phyloP scores from a whole-genome alignment of 2,113 vertebrate genomes.

The Alligator mississippiensis region DNA sequence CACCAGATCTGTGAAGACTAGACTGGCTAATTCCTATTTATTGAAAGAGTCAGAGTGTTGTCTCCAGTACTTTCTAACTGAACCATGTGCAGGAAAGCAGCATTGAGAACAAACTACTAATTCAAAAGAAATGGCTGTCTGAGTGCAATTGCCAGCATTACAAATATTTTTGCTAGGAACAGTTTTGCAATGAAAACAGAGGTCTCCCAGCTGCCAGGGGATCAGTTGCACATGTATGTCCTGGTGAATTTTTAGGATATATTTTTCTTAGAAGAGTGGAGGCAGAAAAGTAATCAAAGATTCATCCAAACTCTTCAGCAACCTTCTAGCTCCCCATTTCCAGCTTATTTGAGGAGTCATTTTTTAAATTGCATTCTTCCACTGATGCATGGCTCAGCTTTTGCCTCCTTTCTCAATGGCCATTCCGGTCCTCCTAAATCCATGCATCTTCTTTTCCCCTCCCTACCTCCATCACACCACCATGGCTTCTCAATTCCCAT shows the following conservation, averaged over 20 bases:
- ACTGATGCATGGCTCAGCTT: fast-evolving
- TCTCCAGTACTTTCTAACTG: not conserved
- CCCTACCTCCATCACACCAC: not conserved
- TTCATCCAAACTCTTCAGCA: not conserved
- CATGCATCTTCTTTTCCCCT: not conserved
- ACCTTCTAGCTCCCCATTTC: not conserved
- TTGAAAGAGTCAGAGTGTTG: not conserved
- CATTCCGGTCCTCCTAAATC: not conserved
- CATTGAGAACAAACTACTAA: fast-evolving
- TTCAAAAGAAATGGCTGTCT: fast-evolving
- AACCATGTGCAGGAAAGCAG: not conserved
- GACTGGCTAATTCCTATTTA: not conserved
- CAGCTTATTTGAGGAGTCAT: not conserved
- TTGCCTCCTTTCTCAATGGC: not conserved
- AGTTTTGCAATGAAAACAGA: not conserved
- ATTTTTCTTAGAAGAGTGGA: not conserved
- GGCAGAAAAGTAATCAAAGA: not conserved
- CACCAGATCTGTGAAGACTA: not conserved
- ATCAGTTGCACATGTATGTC: not conserved
- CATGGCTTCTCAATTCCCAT: not conserved
- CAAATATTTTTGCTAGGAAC: fast-evolving
- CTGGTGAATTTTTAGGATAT: fast-evolving
- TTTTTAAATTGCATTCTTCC: fast-evolving
- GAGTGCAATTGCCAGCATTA: fast-evolving
- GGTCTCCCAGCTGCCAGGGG: fast-evolving